phyloP scores from a whole-genome alignment of 2,888 invertebrate genomes.

The Drosophila sordidula region DNA sequence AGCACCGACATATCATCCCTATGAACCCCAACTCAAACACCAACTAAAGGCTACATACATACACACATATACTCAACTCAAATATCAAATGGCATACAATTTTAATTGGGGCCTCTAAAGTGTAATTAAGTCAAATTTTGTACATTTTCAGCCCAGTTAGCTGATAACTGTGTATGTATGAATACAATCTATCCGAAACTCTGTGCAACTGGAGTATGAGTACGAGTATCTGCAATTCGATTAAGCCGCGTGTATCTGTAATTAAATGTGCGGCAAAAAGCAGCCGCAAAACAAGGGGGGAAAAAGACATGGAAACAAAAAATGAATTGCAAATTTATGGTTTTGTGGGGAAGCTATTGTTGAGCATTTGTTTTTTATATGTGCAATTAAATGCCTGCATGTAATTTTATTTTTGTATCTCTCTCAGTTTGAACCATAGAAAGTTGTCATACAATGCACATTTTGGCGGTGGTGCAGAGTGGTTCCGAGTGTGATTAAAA shows the following conservation, averaged over 20 bases:
- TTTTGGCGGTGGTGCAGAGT: slow-evolving; percentile 40
- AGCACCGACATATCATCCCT: slow-evolving; percentile 25
- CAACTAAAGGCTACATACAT: neutral
- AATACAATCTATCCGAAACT: slow-evolving; percentile 1
- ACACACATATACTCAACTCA: slow-evolving; percentile 6
- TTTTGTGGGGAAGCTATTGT: slow-evolving; percentile 18
- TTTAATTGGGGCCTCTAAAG: slow-evolving; percentile 51
- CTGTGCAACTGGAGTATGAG: slow-evolving; percentile 17
- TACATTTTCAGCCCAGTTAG: slow-evolving; percentile 26
- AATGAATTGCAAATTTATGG: slow-evolving; percentile 34
- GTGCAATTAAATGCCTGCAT: slow-evolving; percentile 55
- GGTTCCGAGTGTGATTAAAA: slow-evolving; percentile 51
- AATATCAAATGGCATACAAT: slow-evolving; percentile 44
- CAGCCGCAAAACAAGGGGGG: neutral
- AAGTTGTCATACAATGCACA: slow-evolving; percentile 69
- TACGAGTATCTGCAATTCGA: slow-evolving; percentile 7
- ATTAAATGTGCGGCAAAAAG: slow-evolving; percentile 33
- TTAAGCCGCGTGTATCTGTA: slow-evolving; percentile 25
- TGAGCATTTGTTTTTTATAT: slow-evolving; percentile 53
- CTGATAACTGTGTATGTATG: slow-evolving; percentile 28
- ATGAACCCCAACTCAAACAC: slow-evolving; percentile 28
- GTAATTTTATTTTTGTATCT: slow-evolving; percentile 41
- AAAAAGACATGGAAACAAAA: neutral
- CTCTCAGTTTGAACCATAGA: slow-evolving; percentile 39
- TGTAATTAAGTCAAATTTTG: slow-evolving; percentile 48